Percentiles rank a stretch among this genome's conserved stretches.
These are phyloP conservation scores for Crocallis elinguaria DNA, from an alignment of 2,888 invertebrate species.

Conservation along the genomic window DNA sequence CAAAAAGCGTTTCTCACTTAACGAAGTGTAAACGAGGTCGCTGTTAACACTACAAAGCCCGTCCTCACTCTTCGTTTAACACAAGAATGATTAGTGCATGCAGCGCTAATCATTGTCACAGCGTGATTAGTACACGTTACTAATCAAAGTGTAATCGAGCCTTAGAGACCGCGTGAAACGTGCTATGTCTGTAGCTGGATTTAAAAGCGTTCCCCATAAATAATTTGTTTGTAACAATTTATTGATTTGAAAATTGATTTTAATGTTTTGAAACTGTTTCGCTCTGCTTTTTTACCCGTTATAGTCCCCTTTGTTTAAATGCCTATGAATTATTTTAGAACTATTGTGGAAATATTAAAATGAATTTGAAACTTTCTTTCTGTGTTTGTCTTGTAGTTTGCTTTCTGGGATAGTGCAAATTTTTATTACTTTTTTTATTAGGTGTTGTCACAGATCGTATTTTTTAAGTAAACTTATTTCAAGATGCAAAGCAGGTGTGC, in stretches of 20 bases:
- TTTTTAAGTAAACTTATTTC: conserved; percentile 53
- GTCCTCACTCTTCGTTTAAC: background rate
- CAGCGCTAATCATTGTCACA: background rate
- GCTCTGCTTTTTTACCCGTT: conserved; percentile 58
- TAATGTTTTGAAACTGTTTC: conserved; percentile 41
- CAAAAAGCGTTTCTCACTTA: background rate
- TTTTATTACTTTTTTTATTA: conserved; percentile 42
- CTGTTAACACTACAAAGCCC: background rate
- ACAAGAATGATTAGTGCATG: background rate
- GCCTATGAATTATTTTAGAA: conserved; percentile 74
- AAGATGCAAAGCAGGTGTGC: conserved; percentile 41
- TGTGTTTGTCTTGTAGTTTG: conserved; percentile 73
- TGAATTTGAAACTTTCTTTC: conserved; percentile 80
- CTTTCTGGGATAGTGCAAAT: conserved; percentile 56
- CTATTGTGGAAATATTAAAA: conserved; percentile 82
- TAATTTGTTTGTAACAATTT: conserved; percentile 35
- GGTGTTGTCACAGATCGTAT: conserved; percentile 46
- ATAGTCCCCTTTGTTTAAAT: conserved; percentile 66
- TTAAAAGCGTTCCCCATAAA: conserved; percentile 23
- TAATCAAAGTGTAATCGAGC: background rate
- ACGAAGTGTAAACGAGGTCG: background rate
- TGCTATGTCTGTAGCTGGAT: conserved; percentile 28
- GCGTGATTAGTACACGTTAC: background rate
- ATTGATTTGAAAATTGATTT: conserved; percentile 37
- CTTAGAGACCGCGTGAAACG: background rate